Evolutionary conservation across 2,888 invertebrate genomes (phyloP), one percentile per base, ranked within the genome.

Genomic region (Leptopilina myrica): DNA sequence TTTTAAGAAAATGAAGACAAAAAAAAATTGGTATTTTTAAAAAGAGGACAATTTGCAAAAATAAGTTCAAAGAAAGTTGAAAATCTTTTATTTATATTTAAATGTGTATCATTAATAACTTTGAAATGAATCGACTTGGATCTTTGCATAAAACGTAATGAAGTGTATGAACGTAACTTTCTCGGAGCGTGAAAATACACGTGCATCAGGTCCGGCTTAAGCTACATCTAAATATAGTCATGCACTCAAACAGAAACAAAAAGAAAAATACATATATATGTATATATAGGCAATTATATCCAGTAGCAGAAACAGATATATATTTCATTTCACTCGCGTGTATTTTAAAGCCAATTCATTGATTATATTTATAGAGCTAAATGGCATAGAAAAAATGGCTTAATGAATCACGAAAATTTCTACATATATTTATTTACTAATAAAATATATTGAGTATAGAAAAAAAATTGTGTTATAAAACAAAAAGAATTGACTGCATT

Each of bases 151-250:
- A 40, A 49, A 56, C 56, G 56, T 73, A 73, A 73, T 73, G 56
- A 73, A 73, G 73, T 73, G 73, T 56, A 73, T 56, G 73, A 59
- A 56, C 73, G 73, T 73, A 73, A 73, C 73, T 73, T 73, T 73
- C 73, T 73, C 73, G 73, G 8, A 53, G 73, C 73, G 73, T 73
- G 73, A 73, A 73, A 73, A 73, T 73, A 73, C 73, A 73, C 40
- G 56, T 73, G 73, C 73, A 73, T 56, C 33, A 73, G 73, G 73
- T 73, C 73, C 73, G 73, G 73, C 56, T 62, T n/a, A 49, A 49
- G 11, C 49, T 69, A 15, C 56, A 53, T 73, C 73, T 73, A 73
- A 56, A 73, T 73, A 73, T 73, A 73, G 73, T 40, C 40, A 59
- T 73, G 73, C 11, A 73, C 33, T 9, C 56, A 73, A 73, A 73